These are phyloP conservation scores for Fratercula arctica DNA, from an alignment of 2,797 vertebrate species.

Conservation along the genomic window DNA sequence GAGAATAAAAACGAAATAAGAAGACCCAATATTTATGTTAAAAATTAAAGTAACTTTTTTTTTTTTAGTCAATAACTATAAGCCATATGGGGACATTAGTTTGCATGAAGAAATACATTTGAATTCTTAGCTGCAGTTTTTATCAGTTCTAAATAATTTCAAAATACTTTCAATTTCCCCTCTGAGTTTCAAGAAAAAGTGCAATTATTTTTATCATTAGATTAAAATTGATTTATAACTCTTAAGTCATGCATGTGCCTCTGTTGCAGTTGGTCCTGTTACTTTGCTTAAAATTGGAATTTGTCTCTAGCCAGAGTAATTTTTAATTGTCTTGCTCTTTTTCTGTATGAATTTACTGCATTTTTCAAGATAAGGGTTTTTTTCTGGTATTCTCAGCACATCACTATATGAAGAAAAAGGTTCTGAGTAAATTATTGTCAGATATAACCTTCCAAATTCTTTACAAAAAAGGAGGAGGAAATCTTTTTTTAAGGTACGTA, in stretches of 20 bases:
- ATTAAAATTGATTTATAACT: neutral
- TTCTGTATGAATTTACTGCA: neutral
- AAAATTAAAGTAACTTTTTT: neutral
- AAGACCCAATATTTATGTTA: neutral
- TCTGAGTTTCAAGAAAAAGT: neutral
- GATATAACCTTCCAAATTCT: neutral
- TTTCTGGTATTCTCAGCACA: neutral
- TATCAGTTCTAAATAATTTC: neutral
- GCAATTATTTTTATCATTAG: neutral
- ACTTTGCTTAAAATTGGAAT: neutral
- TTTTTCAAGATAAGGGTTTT: neutral
- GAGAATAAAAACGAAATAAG: neutral
- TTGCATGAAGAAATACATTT: neutral
- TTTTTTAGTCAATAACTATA: neutral
- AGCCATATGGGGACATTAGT: neutral
- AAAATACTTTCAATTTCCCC: neutral
- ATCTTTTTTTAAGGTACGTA: neutral
- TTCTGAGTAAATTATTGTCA: neutral
- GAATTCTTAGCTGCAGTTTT: neutral
- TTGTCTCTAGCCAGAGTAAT: neutral
- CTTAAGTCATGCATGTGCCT: neutral
- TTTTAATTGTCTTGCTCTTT: neutral
- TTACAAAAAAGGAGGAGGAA: neutral
- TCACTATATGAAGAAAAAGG: neutral
- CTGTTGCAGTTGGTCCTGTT: neutral